phyloP scores from a whole-genome alignment of 2,797 vertebrate genomes.

The Sarcophilus harrisii region DNA sequence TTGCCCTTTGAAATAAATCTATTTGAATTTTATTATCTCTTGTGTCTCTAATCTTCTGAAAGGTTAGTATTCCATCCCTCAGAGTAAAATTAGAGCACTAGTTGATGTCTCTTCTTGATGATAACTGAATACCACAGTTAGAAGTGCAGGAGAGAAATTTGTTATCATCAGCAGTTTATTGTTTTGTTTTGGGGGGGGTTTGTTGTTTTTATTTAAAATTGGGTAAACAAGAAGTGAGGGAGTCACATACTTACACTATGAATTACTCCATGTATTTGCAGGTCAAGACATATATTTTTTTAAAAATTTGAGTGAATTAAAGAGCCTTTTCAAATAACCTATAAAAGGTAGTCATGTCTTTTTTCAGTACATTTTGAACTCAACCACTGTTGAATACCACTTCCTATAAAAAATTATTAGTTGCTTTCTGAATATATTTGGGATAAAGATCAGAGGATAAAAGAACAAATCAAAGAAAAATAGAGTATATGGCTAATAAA shows the following conservation, averaged over 20 bases:
- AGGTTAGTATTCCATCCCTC: slow-evolving; percentile 87
- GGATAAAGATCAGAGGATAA: slow-evolving; percentile 29
- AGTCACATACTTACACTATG: slow-evolving; percentile 21
- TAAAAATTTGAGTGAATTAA: slow-evolving; percentile 38
- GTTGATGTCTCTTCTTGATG: slow-evolving; percentile 81
- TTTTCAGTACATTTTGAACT: slow-evolving; percentile 15
- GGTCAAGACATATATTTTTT: slow-evolving; percentile 19
- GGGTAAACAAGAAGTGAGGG: slow-evolving; percentile 43
- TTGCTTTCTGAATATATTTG: background rate
- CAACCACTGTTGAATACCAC: slow-evolving; percentile 28
- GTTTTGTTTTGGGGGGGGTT: background rate
- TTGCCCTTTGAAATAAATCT: slow-evolving; percentile 89
- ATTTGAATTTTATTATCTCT: slow-evolving; percentile 91
- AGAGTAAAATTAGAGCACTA: slow-evolving; percentile 85
- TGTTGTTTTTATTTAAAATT: slow-evolving; percentile 56
- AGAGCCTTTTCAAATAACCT: slow-evolving; percentile 59
- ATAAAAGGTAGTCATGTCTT: slow-evolving; percentile 44
- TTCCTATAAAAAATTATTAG: slow-evolving; percentile 39
- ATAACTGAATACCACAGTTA: slow-evolving; percentile 81
- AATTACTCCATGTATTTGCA: background rate
- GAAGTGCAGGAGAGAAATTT: slow-evolving; percentile 77
- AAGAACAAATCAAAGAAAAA: slow-evolving; percentile 12
- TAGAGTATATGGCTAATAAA: slow-evolving; percentile 18
- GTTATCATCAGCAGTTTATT: slow-evolving; percentile 71
- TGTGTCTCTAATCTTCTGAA: slow-evolving; percentile 88